A percentile compares a stretch with the other conserved stretches of the same genome.
phyloP scores from a whole-genome alignment of 2,113 vertebrate genomes.

The Eudorcas thomsonii region DNA sequence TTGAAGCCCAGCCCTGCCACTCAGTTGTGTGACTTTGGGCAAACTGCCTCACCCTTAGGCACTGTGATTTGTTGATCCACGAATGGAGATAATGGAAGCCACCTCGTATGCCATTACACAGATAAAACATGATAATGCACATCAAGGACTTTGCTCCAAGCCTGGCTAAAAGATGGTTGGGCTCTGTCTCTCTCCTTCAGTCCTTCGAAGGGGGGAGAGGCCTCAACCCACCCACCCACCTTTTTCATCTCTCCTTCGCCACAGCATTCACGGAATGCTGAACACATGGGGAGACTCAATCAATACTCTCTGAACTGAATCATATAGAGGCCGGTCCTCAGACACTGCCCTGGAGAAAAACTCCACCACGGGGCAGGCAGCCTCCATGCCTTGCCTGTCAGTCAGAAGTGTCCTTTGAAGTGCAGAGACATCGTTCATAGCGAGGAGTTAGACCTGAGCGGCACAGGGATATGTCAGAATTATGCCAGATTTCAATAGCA shows the following conservation, averaged over 20 bases:
- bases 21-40: not conserved
- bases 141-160: not conserved
- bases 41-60: not conserved
- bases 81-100: not conserved
- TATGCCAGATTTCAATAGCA: not conserved
- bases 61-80: not conserved
- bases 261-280: not conserved
- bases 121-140: fast-evolving
- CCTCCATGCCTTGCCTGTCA: not conserved
- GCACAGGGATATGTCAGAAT: not conserved
- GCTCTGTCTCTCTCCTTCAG: not conserved
- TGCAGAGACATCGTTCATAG: not conserved
- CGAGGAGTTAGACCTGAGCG: not conserved
- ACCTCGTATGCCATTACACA: not conserved
- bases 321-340: not conserved
- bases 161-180: not conserved
- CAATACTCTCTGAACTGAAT: constrained; percentile 22
- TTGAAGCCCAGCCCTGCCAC: not conserved
- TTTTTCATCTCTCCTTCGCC: not conserved
- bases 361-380: not conserved
- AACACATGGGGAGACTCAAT: not conserved
- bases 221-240: fast-evolving
- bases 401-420: constrained; percentile 46
- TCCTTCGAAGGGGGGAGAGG: not conserved
- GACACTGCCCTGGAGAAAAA: not conserved